A percentile compares a stretch with the other conserved stretches of the same genome.
Evolutionary conservation across 2,113 vertebrate genomes (phyloP).

Genomic region (Pleuronectes platessa): DNA sequence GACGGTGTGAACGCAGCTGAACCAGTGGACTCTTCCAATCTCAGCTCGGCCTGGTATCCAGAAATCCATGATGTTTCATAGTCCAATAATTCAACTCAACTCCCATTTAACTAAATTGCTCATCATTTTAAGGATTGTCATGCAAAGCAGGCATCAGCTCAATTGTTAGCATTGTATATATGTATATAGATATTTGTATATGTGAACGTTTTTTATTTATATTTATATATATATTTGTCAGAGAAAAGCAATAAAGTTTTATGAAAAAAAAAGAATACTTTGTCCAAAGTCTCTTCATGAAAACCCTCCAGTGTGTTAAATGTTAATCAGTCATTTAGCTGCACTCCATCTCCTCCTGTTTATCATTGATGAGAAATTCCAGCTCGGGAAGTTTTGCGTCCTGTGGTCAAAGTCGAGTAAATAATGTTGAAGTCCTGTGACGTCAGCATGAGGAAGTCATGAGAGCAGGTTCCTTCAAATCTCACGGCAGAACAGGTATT

Average conservation of each 20-base stretch:
- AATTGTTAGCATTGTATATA: conserved; percentile 23
- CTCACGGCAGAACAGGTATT: conserved; percentile 16
- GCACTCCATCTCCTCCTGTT: not conserved
- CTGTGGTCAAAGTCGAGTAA: not conserved
- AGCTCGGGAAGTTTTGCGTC: conserved; percentile 18
- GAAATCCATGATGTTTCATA: no score
- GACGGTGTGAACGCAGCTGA: not conserved
- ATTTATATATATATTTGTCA: conserved; percentile 8
- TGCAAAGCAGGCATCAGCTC: conserved; percentile 2
- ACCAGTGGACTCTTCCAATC: not conserved
- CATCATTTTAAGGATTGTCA: not conserved
- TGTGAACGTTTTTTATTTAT: not conserved
- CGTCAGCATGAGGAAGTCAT: conserved; percentile 35
- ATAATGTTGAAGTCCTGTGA: conserved; percentile 1
- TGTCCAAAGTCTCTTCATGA: not conserved
- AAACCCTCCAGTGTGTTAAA: not conserved
- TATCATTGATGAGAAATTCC: conserved; percentile 16
- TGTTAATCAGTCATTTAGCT: not conserved
- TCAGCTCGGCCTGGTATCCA: not conserved
- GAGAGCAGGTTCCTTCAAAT: not conserved
- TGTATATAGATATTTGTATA: not conserved
- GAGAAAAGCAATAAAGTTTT: conserved; percentile 10
- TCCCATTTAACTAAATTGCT: not conserved
- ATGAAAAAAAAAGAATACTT: not conserved
- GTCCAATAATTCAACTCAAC: not conserved